Evolutionary conservation across 2,888 invertebrate genomes (phyloP), one percentile per base, ranked within the genome.

Genomic region (Halocaridina rubra): DNA sequence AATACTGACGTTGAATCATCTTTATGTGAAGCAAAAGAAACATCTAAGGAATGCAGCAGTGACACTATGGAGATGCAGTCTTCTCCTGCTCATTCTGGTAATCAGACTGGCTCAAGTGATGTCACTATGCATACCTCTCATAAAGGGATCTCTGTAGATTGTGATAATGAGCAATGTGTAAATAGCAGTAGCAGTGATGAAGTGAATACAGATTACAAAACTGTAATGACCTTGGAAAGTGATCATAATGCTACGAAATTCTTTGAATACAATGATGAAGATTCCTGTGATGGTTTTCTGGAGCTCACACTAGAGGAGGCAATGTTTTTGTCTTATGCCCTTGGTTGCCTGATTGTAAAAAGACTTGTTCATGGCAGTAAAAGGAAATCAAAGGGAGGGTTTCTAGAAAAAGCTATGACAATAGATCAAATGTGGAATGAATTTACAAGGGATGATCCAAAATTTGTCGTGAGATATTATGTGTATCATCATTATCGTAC

Each of bases 401-500:
- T 46, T 0, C 22, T 0, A 1, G n/a, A 24, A 1, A 7, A 30
- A 22, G 72, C 78, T 39, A 32, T 85, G 80, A 80, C 57, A 22
- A 71, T 85, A 8, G 80, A 85, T 53, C 61, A 77, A 7, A 39
- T 85, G 72, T 85, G 87, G 87, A 61, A 13, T 8, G 22, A 22
- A 7, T 71, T 87, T 10, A 16, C n/a, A 4, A 24, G 19, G 4
- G 67, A 30, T 46, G 82, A 85, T 39, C 61, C 39, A 5, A 46
- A 61, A 5, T 81, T 87, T 59, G 74, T 82, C n/a, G 29, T 78
- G 22, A 81, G 74, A 29, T 95, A 97, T 91, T 93, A 95, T 33
- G 94, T 94, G 0, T 98, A 97, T 91, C 94, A 96, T 90, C 95
- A 97, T 91, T 95, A 95, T 90, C 93, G 96, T 89, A 93, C 95